Evolutionary conservation across 1,140 invertebrate genomes (phyloP).

Genomic region (Hylyphantes graminicola): DNA sequence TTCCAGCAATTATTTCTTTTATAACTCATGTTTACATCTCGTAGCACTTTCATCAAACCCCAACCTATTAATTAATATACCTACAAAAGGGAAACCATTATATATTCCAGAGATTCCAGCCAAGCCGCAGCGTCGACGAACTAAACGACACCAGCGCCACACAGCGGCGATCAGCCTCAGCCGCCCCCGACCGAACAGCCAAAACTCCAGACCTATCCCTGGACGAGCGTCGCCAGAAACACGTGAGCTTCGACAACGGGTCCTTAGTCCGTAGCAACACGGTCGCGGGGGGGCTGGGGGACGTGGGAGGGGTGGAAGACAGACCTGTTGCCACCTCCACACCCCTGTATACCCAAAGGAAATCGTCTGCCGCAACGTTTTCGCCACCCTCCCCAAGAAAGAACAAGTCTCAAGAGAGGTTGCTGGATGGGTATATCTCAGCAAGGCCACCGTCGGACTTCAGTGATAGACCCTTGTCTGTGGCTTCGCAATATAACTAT

Average conservation of each 20-base stretch:
- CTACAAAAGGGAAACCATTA: too few relatives aligned
- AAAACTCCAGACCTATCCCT: constrained; percentile 66
- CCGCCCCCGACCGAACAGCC: constrained; percentile 53
- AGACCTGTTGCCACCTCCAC: constrained; percentile 62
- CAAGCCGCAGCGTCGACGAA: constrained; percentile 61
- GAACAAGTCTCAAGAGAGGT: constrained; percentile 77
- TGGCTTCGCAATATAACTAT: constrained; percentile 16
- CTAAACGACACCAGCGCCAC: constrained; percentile 55
- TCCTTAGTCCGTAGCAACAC: constrained; percentile 63
- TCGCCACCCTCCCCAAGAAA: constrained; percentile 61
- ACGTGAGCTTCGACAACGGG: constrained; percentile 84
- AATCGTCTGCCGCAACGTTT: neutral
- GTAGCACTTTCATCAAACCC: too few relatives aligned
- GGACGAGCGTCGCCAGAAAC: constrained; percentile 73
- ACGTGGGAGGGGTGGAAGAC: constrained; percentile 54
- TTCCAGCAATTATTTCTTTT: too few relatives aligned
- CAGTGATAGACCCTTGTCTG: constrained; percentile 34
- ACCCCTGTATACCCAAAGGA: constrained; percentile 58
- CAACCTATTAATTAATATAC: too few relatives aligned
- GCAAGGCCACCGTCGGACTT: constrained; percentile 70
- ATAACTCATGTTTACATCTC: too few relatives aligned
- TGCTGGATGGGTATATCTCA: constrained; percentile 71
- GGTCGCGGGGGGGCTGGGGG: constrained; percentile 61
- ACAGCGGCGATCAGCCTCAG: neutral
- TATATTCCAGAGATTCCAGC: constrained; percentile 30